These are phyloP conservation scores for Xanthorhoe spadicearia DNA, from an alignment of 2,888 invertebrate genomes.

Conservation along the genomic window DNA sequence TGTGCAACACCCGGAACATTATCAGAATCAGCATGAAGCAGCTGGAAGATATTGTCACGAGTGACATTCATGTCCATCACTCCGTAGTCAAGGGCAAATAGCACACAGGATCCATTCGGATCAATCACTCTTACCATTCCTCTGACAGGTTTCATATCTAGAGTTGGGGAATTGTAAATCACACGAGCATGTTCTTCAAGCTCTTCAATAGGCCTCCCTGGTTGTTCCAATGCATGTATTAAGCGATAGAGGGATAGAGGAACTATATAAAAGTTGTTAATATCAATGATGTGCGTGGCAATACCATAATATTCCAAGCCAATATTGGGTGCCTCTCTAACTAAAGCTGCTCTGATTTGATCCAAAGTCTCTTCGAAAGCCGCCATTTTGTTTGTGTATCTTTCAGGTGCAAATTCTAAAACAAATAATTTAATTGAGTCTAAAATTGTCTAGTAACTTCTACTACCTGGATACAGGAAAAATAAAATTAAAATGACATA, in stretches of 20 bases:
- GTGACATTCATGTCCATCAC: not conserved
- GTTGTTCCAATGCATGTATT: slow-evolving; percentile 12
- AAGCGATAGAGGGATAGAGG: slow-evolving; percentile 5
- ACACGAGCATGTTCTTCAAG: not conserved
- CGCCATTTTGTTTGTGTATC: slow-evolving; percentile 1
- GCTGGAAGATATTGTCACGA: slow-evolving; percentile 2
- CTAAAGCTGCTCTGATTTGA: not conserved
- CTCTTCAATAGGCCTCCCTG: not conserved
- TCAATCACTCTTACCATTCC: slow-evolving; percentile 1
- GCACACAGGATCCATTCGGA: not conserved
- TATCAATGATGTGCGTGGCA: slow-evolving; percentile 19
- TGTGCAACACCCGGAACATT: slow-evolving; percentile 17
- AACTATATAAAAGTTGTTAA: slow-evolving; percentile 21
- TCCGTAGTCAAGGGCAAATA: slow-evolving; percentile 28
- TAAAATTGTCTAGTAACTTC: no score
- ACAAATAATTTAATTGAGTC: not conserved
- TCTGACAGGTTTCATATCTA: slow-evolving; percentile 7
- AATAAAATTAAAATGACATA: no score
- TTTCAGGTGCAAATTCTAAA: slow-evolving; percentile 4
- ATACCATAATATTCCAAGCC: slow-evolving; percentile 10
- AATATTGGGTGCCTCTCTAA: not conserved
- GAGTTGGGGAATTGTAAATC: slow-evolving; percentile 8
- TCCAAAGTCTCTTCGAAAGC: slow-evolving; percentile 5
- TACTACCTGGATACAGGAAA: no score
- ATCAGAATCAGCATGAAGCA: not conserved